Percentiles rank a stretch among this genome's conserved stretches.
These are phyloP conservation scores for Gryllus bimaculatus DNA, from an alignment of 1,140 invertebrate species.

Conservation along the genomic window DNA sequence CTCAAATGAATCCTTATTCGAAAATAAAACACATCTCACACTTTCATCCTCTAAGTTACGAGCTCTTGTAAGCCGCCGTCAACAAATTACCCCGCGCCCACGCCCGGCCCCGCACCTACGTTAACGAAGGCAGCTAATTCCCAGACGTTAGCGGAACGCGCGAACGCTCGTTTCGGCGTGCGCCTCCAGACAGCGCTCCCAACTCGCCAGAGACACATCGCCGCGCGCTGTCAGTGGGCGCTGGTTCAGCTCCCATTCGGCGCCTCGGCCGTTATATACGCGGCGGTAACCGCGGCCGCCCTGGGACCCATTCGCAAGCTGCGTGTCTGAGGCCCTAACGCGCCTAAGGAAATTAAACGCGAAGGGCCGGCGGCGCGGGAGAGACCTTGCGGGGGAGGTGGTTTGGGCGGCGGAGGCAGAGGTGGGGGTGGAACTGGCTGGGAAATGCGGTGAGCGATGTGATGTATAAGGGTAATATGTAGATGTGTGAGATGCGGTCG, in stretches of 20 bases:
- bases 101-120: too few species aligned
- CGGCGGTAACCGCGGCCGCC: not conserved
- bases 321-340: not conserved
- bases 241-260: not conserved
- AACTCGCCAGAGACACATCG: not conserved
- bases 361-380: too few species aligned
- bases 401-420: not conserved
- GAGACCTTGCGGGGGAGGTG: too few species aligned
- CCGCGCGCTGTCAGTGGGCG: not conserved
- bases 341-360: not conserved
- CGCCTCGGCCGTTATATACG: not conserved
- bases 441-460: too few species aligned
- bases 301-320: not conserved
- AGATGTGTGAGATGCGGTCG: too few species aligned
- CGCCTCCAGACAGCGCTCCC: not conserved
- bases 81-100: too few species aligned
- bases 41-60: too few species aligned
- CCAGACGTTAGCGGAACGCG: not conserved
- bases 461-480: too few species aligned
- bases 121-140: not conserved
- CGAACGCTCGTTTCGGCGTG: not conserved
- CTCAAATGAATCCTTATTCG: too few species aligned
- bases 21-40: too few species aligned
- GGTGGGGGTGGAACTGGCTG: not conserved
- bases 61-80: too few species aligned